phyloP scores from a whole-genome alignment of 2,797 vertebrate species.

The Cyclopterus lumpus region DNA sequence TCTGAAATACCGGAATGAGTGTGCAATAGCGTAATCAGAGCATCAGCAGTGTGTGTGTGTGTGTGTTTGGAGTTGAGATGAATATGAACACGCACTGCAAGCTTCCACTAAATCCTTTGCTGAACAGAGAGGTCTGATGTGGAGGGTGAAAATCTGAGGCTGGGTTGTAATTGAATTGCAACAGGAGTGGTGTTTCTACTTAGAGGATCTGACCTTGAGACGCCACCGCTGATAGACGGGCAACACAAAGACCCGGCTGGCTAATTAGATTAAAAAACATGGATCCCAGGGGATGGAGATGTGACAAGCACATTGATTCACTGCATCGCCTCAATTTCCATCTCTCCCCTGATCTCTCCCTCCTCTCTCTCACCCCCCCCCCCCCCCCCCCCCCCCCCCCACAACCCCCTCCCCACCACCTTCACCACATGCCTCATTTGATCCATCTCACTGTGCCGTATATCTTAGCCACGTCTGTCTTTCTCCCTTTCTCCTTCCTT shows the following conservation, averaged over 20 bases:
- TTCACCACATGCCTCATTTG: conserved; percentile 50
- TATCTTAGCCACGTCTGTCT: conserved; percentile 4
- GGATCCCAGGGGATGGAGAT: conserved; percentile 80
- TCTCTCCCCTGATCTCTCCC: conserved; percentile 47
- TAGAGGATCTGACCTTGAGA: conserved; percentile 82
- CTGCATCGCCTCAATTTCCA: conserved; percentile 71
- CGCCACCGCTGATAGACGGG: conserved; percentile 77
- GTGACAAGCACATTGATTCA: conserved; percentile 85
- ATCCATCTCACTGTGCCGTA: conserved; percentile 35
- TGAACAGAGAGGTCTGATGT: conserved; percentile 52
- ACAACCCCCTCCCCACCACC: too few species aligned
- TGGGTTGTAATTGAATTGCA: conserved; percentile 77
- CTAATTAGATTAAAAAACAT: conserved; percentile 87
- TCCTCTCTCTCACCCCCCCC: conserved; percentile 33
- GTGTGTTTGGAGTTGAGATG: conserved; percentile 25
- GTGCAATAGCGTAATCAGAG: conserved; percentile 49
- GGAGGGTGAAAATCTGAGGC: conserved; percentile 61
- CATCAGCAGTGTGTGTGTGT: conserved; percentile 2
- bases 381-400: conserved; percentile 41
- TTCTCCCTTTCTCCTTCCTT: not conserved
- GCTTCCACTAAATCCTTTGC: conserved; percentile 35
- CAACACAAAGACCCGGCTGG: conserved; percentile 78
- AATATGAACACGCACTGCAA: conserved; percentile 23
- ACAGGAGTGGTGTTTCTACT: conserved; percentile 69
- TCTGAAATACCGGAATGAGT: conserved; percentile 46